Evolutionary conservation across 1,140 invertebrate genomes (phyloP), one percentile per base, ranked within the genome.

Genomic region (Tetraneura akinire): DNA sequence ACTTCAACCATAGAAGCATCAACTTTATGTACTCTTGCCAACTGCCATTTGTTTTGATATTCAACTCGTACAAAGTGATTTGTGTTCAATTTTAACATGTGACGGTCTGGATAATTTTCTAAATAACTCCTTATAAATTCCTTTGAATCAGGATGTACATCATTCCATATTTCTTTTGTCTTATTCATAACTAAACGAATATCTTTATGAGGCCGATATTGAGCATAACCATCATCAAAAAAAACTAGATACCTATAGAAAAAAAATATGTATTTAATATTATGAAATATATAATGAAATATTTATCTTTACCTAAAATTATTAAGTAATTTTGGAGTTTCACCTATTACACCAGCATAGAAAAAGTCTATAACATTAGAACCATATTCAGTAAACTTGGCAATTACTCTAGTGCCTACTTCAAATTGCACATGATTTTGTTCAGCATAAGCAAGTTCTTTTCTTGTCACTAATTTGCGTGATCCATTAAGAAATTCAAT

Each of bases 201-300:
- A 83, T 92, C 87, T 1, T 88, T 86, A 82, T 94, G 92, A 4
- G 85, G 84, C 0, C 93, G 92, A 86, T 98, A 98, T 83, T 97
- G 93, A 0, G 94, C 94, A 86, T 96, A 96, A 4, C 96, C 96
- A 86, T 97, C 95, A 86, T 98, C 96, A 87, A 97, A 98, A 85
- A 98, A 98, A 71, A 98, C 89, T n/a, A 98, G 86, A 84, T 97
- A 98, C 82, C 95, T 94, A 84, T 18, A 86, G 83, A 64, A 21
- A 81, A 26, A 26, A 49, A 42, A 57, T 21, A 2, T 8, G 21
- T 32, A 80, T 53, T 29, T 16, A 37, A n/a, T 23, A 47, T 37
- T 18, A 53, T 32, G 13, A 51, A 70, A 45, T 23, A 51, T 26
- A 5, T n/a, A 8, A 42, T 51, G 18, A 29, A 11, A 51, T 14